Evolutionary conservation across 1,140 invertebrate genomes (phyloP), one percentile per base, ranked within the genome.

Genomic region (Dendrolimus kikuchii): DNA sequence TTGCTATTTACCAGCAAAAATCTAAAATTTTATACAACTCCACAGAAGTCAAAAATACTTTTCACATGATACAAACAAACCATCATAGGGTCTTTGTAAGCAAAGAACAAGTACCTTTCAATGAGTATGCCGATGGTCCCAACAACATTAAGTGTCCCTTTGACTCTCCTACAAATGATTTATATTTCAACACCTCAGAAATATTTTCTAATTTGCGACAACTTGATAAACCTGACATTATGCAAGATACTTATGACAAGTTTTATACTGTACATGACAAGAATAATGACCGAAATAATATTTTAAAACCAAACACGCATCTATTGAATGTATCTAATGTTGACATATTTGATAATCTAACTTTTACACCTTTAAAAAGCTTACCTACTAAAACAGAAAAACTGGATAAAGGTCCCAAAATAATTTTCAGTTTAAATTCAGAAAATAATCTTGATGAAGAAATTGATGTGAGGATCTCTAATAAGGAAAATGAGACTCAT

Each of bases 331-430:
- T 54, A 23, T 71, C 74, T 42, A 55, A 54, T 38, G 51, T 66
- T 45, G 74, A 86, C 60, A 60, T 83, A 38, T 79, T 85, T 67
- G 83, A 86, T 57, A 82, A 86, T 62, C 57, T 85, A 4, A 74
- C 69, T 23, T 86, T 83, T 48, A 83, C 83, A 8, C 83, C 83
- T 23, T 58, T 85, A 0, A 86, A 84, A 61, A 61, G 49, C 49
- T 2, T 67, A 9, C 58, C 62, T 38, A 39, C 56, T 36, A 82
- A 73, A 67, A 70, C 55, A 48, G 74, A 77, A 4, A 81, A 77
- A 62, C 58, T 84, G 46, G 59, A 78, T 6, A 74, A 74, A 54
- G 81, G 74, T 6, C 79, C 79, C 36, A 74, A 77, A 62, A 74
- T 84, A 40, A 68, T 84, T 51, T 43, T 81, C 5, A 84, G 79